phyloP scores from a whole-genome alignment of 1,140 invertebrate genomes.

The Atopsyche davidsoni region DNA sequence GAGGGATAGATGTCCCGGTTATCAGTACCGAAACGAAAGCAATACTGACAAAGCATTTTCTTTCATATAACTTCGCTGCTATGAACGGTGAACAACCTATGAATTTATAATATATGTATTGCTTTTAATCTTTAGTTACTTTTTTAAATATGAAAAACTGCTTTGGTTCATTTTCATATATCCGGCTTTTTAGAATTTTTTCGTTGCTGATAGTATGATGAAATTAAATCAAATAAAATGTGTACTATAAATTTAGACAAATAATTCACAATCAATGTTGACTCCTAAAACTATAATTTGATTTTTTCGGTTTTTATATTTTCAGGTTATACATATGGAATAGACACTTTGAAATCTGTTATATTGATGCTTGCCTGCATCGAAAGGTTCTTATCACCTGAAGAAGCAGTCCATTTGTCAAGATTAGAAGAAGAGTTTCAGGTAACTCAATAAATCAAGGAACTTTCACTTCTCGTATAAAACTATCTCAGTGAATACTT shows the following conservation, averaged over 20 bases:
- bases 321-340: constrained; percentile 76
- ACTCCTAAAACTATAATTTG: no score
- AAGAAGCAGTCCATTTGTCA: constrained; percentile 76
- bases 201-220: no score
- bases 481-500: no score
- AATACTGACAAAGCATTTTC: constrained; percentile 62
- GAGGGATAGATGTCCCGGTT: constrained; percentile 58
- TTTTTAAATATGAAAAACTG: no score
- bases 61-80: constrained; percentile 71
- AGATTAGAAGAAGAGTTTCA: constrained; percentile 88
- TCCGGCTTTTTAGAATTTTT: no score
- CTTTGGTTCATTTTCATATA: no score
- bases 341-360: constrained; percentile 88
- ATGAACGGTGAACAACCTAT: constrained; percentile 62
- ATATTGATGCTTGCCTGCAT: constrained; percentile 76
- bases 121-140: no score
- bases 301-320: constrained; percentile 23
- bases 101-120: no score
- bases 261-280: neutral
- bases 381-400: constrained; percentile 67
- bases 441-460: no score
- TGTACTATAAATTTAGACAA: neutral
- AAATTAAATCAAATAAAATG: no score
- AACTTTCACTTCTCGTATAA: no score
- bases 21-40: constrained; percentile 61